Evolutionary conservation across 2,888 invertebrate genomes (phyloP), one percentile per base, ranked within the genome.

Genomic region (Macrosiphum euphorbiae): DNA sequence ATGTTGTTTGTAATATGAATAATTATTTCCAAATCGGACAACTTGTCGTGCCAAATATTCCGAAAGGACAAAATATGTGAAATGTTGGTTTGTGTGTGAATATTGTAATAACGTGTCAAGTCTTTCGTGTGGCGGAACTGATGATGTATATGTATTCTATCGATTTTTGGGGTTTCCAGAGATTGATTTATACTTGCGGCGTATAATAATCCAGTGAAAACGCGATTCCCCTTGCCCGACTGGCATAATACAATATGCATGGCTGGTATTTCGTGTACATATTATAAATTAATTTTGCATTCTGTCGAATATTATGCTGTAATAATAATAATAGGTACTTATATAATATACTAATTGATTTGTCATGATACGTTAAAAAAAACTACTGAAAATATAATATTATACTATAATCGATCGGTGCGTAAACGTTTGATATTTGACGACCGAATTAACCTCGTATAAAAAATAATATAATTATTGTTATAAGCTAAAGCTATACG

Each of bases 351-450:
- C 78, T 78, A 35, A 35, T 78, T 78, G 78, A 78, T 78, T 78
- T 35, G 35, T 35, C 78, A 78, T 78, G n/a, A 5, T 78, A 78
- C 78, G 78, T 35, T 35, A 8, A 78, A 78, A 78, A 78, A 78
- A 20, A 78, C 78, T 52, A 52, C 35, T 26, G 88, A 20, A 20
- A 13, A 55, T 55, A 55, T 52, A 52, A 2, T 20, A 55, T 55
- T 24, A 41, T 55, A 55, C 41, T 26, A 41, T 41, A 44, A 90
- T 28, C 85, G 55, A 86, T 85, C 91, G 85, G 24, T 44, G 44
- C 58, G 85, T 28, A 85, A 91, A 91, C 91, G 91, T 91, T 91
- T 86, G 91, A 91, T 85, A 91, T 91, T 58, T 58, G 91, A 91
- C 55, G 91, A 91, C 44, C 85, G 52, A 85, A 85, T 85, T 91